Evolutionary conservation across 2,113 vertebrate genomes (phyloP), one percentile per base, ranked within the genome.

Genomic region (Labeo catla): DNA sequence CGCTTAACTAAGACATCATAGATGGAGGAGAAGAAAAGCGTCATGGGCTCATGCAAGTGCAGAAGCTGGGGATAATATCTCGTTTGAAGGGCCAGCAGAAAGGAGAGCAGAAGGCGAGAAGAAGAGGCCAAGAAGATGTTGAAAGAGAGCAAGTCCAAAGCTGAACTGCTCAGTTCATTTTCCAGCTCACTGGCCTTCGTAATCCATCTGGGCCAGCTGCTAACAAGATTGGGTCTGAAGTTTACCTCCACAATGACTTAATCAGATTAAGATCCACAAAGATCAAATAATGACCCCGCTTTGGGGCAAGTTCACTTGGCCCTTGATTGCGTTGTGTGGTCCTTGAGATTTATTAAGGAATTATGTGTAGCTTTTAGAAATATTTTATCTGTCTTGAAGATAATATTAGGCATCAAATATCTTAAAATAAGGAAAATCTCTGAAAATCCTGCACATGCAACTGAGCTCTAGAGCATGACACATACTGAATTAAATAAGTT

Each of bases 141-240:
- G 93, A 98, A 97, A 98, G 97, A 95, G 94, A 97, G 96, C 96
- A 97, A 98, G 98, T 96, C 97, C 97, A 97, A 98, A 97, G 97
- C 96, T 96, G 96, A 97, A 96, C 97, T 98, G 97, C 97, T 98
- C 97, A 98, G 97, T 98, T 99, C 96, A 99, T 98, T 99, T 99
- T 99, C 98, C 98, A 97, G 96, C 96, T 98, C 97, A 99, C 96
- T 97, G 97, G 96, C 94, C 92, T 93, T 95, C 95, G 96, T 99
- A 98, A 99, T 98, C 98, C 97, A 98, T 95, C 96, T 96, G 94
- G 95, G 96, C 98, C 98, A 99, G 98, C 98, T 99, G 98, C 98
- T 99, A 99, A 99, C 98, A 99, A 99, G 98, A 99, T 98, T 99
- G 98, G 96, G 97, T 98, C 98, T 99, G 97, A 99, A 99, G 97